A percentile compares a stretch with the other conserved stretches of the same genome.
Evolutionary conservation across 2,888 invertebrate species (phyloP).

Genomic region (Caenorhabditis sp.): DNA sequence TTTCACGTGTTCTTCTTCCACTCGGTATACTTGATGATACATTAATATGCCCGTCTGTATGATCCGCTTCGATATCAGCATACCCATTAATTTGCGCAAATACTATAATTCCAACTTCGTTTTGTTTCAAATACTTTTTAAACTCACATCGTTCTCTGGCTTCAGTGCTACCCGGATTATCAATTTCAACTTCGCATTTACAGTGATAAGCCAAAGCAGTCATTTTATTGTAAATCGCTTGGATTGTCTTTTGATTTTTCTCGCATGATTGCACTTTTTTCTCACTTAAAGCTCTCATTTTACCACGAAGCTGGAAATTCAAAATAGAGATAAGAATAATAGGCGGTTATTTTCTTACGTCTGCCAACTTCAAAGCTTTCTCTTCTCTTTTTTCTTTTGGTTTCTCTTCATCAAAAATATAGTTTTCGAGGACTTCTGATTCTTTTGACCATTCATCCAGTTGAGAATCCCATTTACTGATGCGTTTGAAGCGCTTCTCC

Average conservation of each 20-base stretch:
- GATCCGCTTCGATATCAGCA: constrained; percentile 1
- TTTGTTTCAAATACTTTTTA: neutral
- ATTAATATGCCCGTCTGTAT: neutral
- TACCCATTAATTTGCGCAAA: neutral
- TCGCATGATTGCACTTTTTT: constrained; percentile 15
- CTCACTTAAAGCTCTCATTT: constrained; percentile 9
- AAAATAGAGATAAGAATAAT: too few relatives aligned
- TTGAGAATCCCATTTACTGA: constrained; percentile 19
- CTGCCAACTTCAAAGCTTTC: constrained; percentile 3
- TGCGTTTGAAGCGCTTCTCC: constrained; percentile 6
- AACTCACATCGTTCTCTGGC: constrained; percentile 75
- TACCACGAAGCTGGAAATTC: neutral
- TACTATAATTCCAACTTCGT: neutral
- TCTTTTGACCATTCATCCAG: constrained; percentile 1
- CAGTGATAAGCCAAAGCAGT: constrained; percentile 92
- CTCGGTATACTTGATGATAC: neutral
- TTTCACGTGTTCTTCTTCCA: constrained; percentile 11
- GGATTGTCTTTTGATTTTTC: constrained; percentile 73
- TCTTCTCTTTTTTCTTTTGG: constrained; percentile 7
- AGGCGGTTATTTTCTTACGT: neutral
- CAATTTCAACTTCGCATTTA: constrained; percentile 97
- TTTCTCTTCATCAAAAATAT: constrained; percentile 9
- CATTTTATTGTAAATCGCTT: constrained; percentile 87
- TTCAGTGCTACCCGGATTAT: constrained; percentile 97
- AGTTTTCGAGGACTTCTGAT: constrained; percentile 2